Base-by-base conservation (phyloP, 2,797 vertebrate species). In the Rhinophrynus dorsalis region DNA sequence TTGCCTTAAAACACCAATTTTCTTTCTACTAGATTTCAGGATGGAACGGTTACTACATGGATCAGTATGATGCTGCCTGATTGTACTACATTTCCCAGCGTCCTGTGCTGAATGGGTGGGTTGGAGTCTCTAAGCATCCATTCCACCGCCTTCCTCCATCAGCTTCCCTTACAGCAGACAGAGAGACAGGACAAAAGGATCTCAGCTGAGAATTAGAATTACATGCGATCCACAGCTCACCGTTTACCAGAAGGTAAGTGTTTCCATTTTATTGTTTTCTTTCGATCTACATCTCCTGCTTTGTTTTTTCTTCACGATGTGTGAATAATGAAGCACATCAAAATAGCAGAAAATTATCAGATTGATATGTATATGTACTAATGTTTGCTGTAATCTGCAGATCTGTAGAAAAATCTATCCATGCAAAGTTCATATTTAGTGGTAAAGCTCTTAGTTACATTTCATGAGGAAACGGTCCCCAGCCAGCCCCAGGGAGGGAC, bases 391-490 rank as follows among this genome's bases (percentile, higher is more conserved):
- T n/a, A n/a, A n/a, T n/a, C 11, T 23, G 2, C 17, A 54, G 17
- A 30, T 40, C 4, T 42, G 4, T 17, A 17, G 38, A 9, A 44
- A 17, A 6, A 35, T 10, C 1, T 35, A 24, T 62, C 33, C 38
- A 59, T 59, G 57, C 57, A 40, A 26, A 59, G 44, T 42, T 54
- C 24, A 54, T n/a, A 21, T 30, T 30, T 3, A 54, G 17, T 9
- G 27, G 18, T 26, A 40, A 24, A 30, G 23, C 47, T 23, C 26
- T 26, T 26, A 24, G 12, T 24, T 52, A 17, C 24, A 29, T 59
- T 59, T 38, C 56, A 51, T 60, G 24, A 68, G 68, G 68, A 71
- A 58, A 58, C 58, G 52, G 63, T 65, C 54, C 45, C 17, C 40
- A 44, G 40, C 17, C 40, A 44, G 40, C 40, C 40, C 40, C 45